Conservation (phyloP, 1,140 invertebrate genomes). For the Steinernema khuongi region DNA sequence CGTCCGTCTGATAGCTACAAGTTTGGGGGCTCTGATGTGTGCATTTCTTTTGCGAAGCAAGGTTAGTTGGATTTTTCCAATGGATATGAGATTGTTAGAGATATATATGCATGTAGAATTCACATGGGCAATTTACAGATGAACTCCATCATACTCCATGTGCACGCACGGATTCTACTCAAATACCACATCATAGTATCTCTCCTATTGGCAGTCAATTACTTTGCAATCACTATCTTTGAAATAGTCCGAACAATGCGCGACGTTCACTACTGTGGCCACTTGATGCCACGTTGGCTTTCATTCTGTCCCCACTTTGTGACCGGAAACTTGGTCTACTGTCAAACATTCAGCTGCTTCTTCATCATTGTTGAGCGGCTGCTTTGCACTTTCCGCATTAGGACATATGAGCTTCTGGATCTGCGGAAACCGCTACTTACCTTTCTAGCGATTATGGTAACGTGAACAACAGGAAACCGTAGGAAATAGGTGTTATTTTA, state of each 20-base stretch:
- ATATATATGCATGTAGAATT: too few species aligned
- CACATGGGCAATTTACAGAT: not conserved
- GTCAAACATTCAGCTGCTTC: not conserved
- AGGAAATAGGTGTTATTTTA: too few species aligned
- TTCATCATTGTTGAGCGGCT: not conserved
- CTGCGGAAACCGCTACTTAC: not conserved
- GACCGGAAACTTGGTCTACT: not conserved
- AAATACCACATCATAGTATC: not conserved
- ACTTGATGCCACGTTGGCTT: not conserved
- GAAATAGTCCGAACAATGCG: not conserved
- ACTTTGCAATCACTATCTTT: not conserved
- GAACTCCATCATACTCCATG: not conserved
- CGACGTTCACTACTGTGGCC: not conserved
- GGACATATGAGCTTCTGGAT: not conserved
- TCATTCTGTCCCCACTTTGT: not conserved
- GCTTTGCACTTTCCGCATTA: not conserved
- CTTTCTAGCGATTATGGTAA: too few species aligned
- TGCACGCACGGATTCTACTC: not conserved
- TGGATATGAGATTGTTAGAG: too few species aligned
- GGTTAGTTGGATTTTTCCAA: not conserved
- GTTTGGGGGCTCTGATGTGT: too few species aligned
- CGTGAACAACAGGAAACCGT: too few species aligned
- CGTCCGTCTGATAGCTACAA: too few species aligned
- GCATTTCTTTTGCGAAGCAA: not conserved
- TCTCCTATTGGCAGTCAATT: not conserved